Percentiles rank a stretch among this genome's conserved stretches.
Conservation (phyloP, 2,888 invertebrate genomes). For the Anoncus sp. region DNA sequence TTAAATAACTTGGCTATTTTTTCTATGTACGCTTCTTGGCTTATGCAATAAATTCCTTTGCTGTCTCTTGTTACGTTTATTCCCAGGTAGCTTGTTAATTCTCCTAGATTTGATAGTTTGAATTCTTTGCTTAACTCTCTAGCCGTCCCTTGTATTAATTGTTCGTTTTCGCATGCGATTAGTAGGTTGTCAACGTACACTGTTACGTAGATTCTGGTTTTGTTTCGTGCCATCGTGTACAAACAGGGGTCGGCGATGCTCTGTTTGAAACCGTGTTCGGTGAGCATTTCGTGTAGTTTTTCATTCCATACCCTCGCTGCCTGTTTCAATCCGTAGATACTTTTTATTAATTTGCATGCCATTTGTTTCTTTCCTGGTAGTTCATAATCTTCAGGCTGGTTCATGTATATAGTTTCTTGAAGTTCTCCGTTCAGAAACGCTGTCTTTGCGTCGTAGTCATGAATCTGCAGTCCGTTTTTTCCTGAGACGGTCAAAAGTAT, state of each 20-base stretch:
- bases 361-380: constrained; percentile 31
- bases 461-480: constrained; percentile 47
- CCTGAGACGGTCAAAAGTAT: constrained; percentile 64
- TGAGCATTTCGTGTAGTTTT: constrained; percentile 59
- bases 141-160: constrained; percentile 41
- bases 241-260: constrained; percentile 68
- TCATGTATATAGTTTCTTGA: constrained; percentile 64
- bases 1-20: neutral
- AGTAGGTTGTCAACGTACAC: constrained; percentile 61
- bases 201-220: constrained; percentile 24
- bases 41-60: neutral
- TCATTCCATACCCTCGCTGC: constrained; percentile 71
- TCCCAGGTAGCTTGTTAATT: constrained; percentile 23
- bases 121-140: constrained; percentile 32
- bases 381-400: constrained; percentile 65
- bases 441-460: constrained; percentile 67
- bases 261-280: constrained; percentile 59
- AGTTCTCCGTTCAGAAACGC: constrained; percentile 69
- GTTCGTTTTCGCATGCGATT: constrained; percentile 32
- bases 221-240: too few relatives aligned
- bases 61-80: neutral
- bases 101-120: constrained; percentile 46
- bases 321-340: constrained; percentile 74
- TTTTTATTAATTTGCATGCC: constrained; percentile 65
- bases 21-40: neutral